Base-by-base conservation (phyloP, 1,140 invertebrate genomes). In the Papilio polyxenes region DNA sequence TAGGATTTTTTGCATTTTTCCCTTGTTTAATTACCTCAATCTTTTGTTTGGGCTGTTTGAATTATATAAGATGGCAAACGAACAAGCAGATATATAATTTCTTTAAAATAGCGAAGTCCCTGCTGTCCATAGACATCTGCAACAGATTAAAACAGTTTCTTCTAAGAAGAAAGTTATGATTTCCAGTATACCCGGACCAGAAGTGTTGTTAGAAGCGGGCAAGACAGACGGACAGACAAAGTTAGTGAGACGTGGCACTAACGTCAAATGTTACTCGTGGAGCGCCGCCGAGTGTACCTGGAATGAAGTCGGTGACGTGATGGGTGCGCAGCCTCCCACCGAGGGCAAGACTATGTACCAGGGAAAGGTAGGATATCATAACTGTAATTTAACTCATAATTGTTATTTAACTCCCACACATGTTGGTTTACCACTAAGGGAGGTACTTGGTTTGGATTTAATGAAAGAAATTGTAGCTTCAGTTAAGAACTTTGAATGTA, bases 261-360 rank as follows among this genome's bases (percentile, higher is more conserved):
- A 95, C 75, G 97, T 98, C 0, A 96, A 97, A 85, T 97, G 97
- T 75, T 98, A 98, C 87, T 96, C 95, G 23, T 99, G 98, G 98
- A 97, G 96, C 51, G 95, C 95, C 4, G 95, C 95, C 7, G 95
- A 96, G 69, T 89, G 95, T 31, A 95, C 96, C 62, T 99, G 98
- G 98, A 96, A 96, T 79, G 97, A 98, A 92, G 95, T 99, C 74
- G 98, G 98, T 3, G 98, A 99, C 90, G 98, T 99, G 1, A 96
- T 98, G 84, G 98, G 98, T 4, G 96, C 97, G 4, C 95, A 96
- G 37, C 96, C 96, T 23, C 95, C 95, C 3, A 95, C 95, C 0
- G 95, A 97, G 75, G 95, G 97, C 9, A 99, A 98, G 92, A 96
- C 96, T 31, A 91, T 98, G 81, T 96, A 96, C 90, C 97, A 99